A percentile compares a stretch with the other conserved stretches of the same genome.
Conservation (phyloP, 2,888 invertebrate species). For the Papilio demoleus region DNA sequence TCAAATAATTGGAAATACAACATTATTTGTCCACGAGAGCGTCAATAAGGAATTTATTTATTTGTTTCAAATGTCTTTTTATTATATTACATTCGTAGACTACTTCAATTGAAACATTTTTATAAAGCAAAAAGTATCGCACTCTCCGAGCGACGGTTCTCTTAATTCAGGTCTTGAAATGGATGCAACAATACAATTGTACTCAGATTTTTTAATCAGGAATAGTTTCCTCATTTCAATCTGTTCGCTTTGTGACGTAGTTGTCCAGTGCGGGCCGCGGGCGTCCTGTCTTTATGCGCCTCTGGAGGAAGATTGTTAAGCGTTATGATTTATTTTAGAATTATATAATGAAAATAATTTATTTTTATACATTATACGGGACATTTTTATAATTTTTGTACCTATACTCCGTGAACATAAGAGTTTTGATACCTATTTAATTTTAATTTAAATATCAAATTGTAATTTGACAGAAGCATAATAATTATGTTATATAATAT, state of each 20-base stretch:
- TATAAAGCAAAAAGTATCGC: slow-evolving; percentile 2
- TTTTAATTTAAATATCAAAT: too few relatives aligned
- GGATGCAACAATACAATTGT: slow-evolving; percentile 18
- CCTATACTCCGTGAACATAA: too few relatives aligned
- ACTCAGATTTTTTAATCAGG: slow-evolving; percentile 31
- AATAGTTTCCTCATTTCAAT: slow-evolving; percentile 29
- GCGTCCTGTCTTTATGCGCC: slow-evolving; percentile 1
- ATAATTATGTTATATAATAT: too few relatives aligned
- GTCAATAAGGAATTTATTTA: not conserved
- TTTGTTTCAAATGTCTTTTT: not conserved
- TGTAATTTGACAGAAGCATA: too few relatives aligned
- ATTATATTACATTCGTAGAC: not conserved
- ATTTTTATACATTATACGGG: too few relatives aligned
- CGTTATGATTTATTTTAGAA: not conserved
- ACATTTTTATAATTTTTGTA: too few relatives aligned
- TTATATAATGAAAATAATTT: too few relatives aligned
- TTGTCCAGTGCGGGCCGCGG: slow-evolving; percentile 13
- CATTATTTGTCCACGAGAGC: not conserved
- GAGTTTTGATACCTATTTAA: too few relatives aligned
- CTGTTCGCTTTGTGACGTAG: slow-evolving; percentile 20
- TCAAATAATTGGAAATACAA: not conserved
- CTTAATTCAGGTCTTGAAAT: slow-evolving; percentile 18
- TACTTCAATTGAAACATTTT: slow-evolving; percentile 1
- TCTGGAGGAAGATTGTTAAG: not conserved
- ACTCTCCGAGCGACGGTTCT: slow-evolving; percentile 5